Base-by-base conservation (phyloP, 2,888 invertebrate species). In the Cephus rjabovi region DNA sequence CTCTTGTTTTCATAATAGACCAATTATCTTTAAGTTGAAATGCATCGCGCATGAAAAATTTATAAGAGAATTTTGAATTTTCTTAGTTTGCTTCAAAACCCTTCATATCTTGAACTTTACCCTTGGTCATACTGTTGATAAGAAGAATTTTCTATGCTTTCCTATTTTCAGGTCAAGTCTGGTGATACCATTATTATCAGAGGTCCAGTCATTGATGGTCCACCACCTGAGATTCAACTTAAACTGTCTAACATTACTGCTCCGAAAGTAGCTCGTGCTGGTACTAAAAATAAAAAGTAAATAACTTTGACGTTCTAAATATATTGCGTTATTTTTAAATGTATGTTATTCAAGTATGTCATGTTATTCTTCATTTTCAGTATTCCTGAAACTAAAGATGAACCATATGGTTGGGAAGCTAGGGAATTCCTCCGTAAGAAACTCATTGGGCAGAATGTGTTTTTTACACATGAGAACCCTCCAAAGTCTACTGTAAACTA, bases 331-430 rank as follows among this genome's bases (percentile, higher is more conserved):
- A 75, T 77, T 79, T 77, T 23, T 31, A 31, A 15, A 69, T 40
- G 34, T 73, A 23, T 56, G 56, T 23, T 56, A 56, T 56, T 56
- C 2, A 56, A 56, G 12, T 35, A 37, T 37, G 6, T 35, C 33
- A 15, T 34, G 12, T 35, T 74, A 15, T 74, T 34, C 12, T 56
- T 23, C 23, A 56, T 56, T 56, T 56, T 56, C 23, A 56, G 56
- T 56, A 56, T 34, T n/a, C 56, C 23, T 73, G 96, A 96, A 87
- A 94, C 95, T 15, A 96, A 95, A 90, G 98, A 98, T 90, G 97
- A 99, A 92, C 97, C 99, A 1, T 99, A 94, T 93, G 99, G 98
- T 0, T 99, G 99, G 98, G 99, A 99, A 90, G 97, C 99, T 1
- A 95, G 99, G 77, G 99, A 99, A 92, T 99, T 96, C 89, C 93